Conservation (phyloP, 1,140 invertebrate genomes). For the Drosophila varians region DNA sequence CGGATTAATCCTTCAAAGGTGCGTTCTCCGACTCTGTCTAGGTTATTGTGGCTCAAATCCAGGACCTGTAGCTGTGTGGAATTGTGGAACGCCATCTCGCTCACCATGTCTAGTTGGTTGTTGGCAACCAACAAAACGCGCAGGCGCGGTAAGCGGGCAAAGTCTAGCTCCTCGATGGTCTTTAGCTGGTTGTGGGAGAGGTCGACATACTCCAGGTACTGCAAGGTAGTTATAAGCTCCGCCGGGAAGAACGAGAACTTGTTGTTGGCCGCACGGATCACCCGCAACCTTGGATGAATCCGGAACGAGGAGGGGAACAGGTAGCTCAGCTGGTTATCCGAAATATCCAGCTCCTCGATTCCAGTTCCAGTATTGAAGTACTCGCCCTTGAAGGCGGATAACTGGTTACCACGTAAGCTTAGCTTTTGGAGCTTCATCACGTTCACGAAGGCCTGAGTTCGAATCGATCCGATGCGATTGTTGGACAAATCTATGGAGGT, state of each 20-base stretch:
- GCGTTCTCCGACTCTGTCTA: conserved; percentile 90
- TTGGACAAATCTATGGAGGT: conserved; percentile 89
- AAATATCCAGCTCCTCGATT: conserved; percentile 89
- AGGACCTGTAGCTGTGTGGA: conserved; percentile 93
- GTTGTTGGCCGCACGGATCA: conserved; percentile 89
- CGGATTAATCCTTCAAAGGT: conserved; percentile 92
- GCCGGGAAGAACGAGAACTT: conserved; percentile 92
- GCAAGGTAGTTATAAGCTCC: conserved; percentile 89
- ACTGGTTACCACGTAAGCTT: conserved; percentile 88
- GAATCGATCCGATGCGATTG: conserved; percentile 91
- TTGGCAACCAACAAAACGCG: conserved; percentile 88
- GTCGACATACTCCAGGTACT: conserved; percentile 90
- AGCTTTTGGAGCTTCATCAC: conserved; percentile 88
- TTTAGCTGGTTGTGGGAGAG: conserved; percentile 91
- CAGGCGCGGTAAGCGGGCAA: conserved; percentile 90
- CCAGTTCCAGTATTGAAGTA: conserved; percentile 89
- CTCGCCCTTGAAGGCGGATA: conserved; percentile 91
- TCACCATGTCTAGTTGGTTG: conserved; percentile 91
- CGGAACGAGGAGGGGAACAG: conserved; percentile 92
- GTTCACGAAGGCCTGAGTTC: conserved; percentile 87
- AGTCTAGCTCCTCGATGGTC: conserved; percentile 92
- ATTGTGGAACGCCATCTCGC: conserved; percentile 94
- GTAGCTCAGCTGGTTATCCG: conserved; percentile 90
- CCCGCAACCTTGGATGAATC: conserved; percentile 89
- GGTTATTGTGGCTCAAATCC: conserved; percentile 90